Percentiles rank a stretch among this genome's conserved stretches.
phyloP scores from a whole-genome alignment of 2,888 invertebrate species.

The Cephus rjabovi region DNA sequence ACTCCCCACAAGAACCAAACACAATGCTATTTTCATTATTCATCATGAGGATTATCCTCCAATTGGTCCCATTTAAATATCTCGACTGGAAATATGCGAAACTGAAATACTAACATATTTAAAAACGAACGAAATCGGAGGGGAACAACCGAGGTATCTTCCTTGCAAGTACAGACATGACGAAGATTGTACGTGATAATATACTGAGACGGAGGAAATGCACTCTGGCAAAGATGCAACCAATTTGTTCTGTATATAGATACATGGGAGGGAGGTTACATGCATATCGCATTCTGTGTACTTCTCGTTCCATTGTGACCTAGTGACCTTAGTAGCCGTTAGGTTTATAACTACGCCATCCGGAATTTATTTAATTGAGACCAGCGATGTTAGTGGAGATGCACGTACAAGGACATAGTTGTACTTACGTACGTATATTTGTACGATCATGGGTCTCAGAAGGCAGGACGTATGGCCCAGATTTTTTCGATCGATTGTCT shows the following conservation, averaged over 20 bases:
- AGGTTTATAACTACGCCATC: constrained; percentile 14
- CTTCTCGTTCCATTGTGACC: neutral
- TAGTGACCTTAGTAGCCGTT: constrained; percentile 8
- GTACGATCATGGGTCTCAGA: neutral
- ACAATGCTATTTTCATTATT: too few relatives aligned
- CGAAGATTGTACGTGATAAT: neutral
- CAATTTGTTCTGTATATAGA: neutral
- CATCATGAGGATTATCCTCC: too few relatives aligned
- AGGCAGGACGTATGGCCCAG: neutral
- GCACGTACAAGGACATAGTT: constrained; percentile 2
- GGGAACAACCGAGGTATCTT: too few relatives aligned
- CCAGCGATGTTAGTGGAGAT: constrained; percentile 8
- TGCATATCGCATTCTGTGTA: neutral
- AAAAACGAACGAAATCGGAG: too few relatives aligned
- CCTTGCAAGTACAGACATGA: neutral
- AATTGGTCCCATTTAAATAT: too few relatives aligned
- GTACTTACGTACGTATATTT: neutral
- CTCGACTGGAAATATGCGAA: too few relatives aligned
- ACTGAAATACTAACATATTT: too few relatives aligned
- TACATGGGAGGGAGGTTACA: neutral
- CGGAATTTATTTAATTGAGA: constrained; percentile 22
- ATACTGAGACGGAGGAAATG: neutral
- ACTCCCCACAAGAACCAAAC: too few relatives aligned
- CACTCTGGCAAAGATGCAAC: neutral
- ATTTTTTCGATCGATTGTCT: neutral